Percentiles rank a stretch among this genome's conserved stretches.
Conservation (phyloP, 2,888 invertebrate genomes). For the Drosophila kanekoi region DNA sequence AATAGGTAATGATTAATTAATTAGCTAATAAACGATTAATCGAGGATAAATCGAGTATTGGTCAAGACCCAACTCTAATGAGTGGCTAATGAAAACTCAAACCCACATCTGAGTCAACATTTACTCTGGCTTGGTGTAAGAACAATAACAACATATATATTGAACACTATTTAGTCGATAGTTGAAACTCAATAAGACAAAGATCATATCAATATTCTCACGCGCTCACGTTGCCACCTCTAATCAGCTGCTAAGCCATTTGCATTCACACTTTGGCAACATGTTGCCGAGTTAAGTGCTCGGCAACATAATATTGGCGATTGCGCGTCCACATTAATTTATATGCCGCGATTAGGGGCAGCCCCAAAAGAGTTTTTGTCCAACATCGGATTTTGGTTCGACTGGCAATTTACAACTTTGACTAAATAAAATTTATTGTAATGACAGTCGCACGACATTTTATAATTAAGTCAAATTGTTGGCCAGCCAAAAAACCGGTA, state of each 20-base stretch:
- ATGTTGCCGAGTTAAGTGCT: slow-evolving; percentile 57
- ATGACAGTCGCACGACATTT: slow-evolving; percentile 73
- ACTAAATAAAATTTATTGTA: slow-evolving; percentile 70
- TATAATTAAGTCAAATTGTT: slow-evolving; percentile 73
- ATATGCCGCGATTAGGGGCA: slow-evolving; percentile 58
- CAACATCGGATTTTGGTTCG: slow-evolving; percentile 26
- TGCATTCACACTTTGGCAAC: slow-evolving; percentile 57
- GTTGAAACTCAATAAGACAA: not conserved
- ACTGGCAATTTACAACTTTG: slow-evolving; percentile 44
- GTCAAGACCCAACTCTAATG: too few relatives aligned
- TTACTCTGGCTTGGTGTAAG: too few relatives aligned
- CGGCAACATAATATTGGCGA: slow-evolving; percentile 51
- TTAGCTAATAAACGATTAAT: too few relatives aligned
- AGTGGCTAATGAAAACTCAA: too few relatives aligned
- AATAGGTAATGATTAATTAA: too few relatives aligned
- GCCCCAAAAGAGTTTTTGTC: slow-evolving; percentile 35
- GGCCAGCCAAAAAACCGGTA: slow-evolving; percentile 50
- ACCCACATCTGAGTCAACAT: too few relatives aligned
- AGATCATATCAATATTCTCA: not conserved
- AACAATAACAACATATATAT: too few relatives aligned
- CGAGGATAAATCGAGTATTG: too few relatives aligned
- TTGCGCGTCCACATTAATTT: slow-evolving; percentile 62
- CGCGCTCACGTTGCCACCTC: slow-evolving; percentile 5
- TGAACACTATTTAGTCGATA: too few relatives aligned
- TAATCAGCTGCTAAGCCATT: slow-evolving; percentile 24